Evolutionary conservation across 2,113 vertebrate genomes (phyloP), one percentile per base, ranked within the genome.

Genomic region (Trachemys scripta): DNA sequence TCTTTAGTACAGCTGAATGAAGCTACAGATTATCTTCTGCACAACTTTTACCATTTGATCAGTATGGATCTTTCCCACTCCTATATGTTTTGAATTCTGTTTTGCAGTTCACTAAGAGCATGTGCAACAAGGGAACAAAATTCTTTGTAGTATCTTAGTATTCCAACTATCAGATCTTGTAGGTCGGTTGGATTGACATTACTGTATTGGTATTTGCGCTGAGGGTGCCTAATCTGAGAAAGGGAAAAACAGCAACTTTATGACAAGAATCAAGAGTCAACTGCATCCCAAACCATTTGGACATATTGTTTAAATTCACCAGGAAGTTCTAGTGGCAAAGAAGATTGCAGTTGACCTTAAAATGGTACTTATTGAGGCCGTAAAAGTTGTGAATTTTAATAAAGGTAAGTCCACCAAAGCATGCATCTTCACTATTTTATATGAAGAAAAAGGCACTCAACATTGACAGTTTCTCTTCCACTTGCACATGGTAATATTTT

Each of bases 301-400:
- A 45, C 88, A 3, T 57, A 90, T 82, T 59, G 10, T 57, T 57
- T 57, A 57, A 57, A 76, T 85, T 85, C 93, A 85, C 51, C 54
- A 93, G 54, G 31, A 96, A 59, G 31, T 35, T 80, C 76, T 50
- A 92, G 96, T 82, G 95, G 87, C 87, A 84, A 45, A 5, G 89
- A 93, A 54, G 72, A 88, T 78, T 93, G 29, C 54, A 96, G 72
- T 90, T 97, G 94, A 89, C 59, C 54, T 59, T 85, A 91, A 87
- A n/a, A 35, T 1, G 89, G 78, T 94, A 96, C 95, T 69, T 95
- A 96, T 4, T 9, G 56, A 59, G 25, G 25, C 56, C 27, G 10
- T 59, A 59, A 59, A 59, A 59, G 24, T 25, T 27, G 11, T 59
- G 25, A 29, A 59, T 59, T 59, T 59, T 59, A 59, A 59, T 29